phyloP scores from a whole-genome alignment of 2,888 invertebrate genomes.

The Cryptus viduatorius region DNA sequence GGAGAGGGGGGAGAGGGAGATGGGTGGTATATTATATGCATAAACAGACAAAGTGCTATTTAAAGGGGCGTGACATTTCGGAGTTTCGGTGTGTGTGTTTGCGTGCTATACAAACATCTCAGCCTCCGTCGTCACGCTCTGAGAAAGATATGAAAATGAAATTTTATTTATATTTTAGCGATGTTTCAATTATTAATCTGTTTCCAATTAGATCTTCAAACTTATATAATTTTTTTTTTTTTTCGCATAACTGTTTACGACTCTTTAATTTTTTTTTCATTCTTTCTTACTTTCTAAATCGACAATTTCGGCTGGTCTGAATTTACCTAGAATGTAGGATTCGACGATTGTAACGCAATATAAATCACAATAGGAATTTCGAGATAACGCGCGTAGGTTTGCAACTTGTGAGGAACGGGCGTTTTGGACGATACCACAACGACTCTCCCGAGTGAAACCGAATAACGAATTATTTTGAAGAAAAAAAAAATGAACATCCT shows the following conservation, averaged over 20 bases:
- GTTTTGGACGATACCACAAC: conserved; percentile 16
- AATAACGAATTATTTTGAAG: conserved; percentile 11
- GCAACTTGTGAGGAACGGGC: neutral
- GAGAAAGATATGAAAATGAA: conserved; percentile 68
- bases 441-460: conserved; percentile 24
- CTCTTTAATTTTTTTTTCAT: conserved; percentile 55
- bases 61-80: conserved; percentile 72
- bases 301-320: conserved; percentile 84
- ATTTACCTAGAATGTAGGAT: conserved; percentile 82
- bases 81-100: conserved; percentile 19
- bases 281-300: conserved; percentile 72
- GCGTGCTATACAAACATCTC: conserved; percentile 46
- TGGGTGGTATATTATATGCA: conserved; percentile 70
- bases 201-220: conserved; percentile 76
- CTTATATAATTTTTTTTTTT: conserved; percentile 61
- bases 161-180: conserved; percentile 82
- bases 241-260: neutral
- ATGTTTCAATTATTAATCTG: conserved; percentile 78
- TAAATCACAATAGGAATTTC: conserved; percentile 64
- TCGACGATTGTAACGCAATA: conserved; percentile 71
- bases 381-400: conserved; percentile 31
- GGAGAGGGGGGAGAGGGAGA: conserved; percentile 27
- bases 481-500: neutral
- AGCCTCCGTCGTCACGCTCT: conserved; percentile 47
- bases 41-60: conserved; percentile 77